phyloP scores from a whole-genome alignment of 92 coral and sea anemone species.

The Siderastrea radians region DNA sequence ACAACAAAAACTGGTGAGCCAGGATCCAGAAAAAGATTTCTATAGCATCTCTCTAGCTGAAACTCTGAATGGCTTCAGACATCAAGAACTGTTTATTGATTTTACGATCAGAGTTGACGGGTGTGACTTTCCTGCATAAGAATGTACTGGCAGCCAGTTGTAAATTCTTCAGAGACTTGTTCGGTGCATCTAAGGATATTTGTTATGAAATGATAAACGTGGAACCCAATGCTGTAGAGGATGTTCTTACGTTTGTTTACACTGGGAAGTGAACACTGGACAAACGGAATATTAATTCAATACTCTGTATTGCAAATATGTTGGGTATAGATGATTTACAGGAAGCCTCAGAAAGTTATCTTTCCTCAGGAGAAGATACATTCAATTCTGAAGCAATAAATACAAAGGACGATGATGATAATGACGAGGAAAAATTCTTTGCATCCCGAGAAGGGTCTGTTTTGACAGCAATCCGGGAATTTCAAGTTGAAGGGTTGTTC shows the following conservation, averaged over 20 bases:
- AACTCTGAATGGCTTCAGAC: slow-evolving; percentile 32
- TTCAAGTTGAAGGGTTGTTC: slow-evolving; percentile 41
- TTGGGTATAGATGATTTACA: slow-evolving; percentile 36
- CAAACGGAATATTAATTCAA: slow-evolving; percentile 14
- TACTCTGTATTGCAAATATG: slow-evolving; percentile 40
- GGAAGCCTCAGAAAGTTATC: not conserved
- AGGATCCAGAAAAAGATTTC: not conserved
- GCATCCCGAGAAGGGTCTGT: not conserved
- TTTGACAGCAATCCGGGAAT: slow-evolving; percentile 21
- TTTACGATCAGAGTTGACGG: slow-evolving; percentile 35
- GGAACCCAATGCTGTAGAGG: slow-evolving; percentile 39
- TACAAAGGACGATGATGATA: not conserved
- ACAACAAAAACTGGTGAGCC: not conserved
- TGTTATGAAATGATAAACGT: slow-evolving; percentile 45
- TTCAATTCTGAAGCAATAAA: slow-evolving; percentile 29
- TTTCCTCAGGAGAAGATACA: not conserved
- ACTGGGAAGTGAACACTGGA: slow-evolving; percentile 52
- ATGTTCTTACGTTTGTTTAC: slow-evolving; percentile 43
- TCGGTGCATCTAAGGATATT: slow-evolving; percentile 12
- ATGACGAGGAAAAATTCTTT: no score
- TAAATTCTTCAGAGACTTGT: slow-evolving; percentile 43
- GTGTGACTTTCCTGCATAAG: slow-evolving; percentile 47
- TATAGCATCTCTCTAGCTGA: slow-evolving; percentile 29
- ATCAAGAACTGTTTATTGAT: slow-evolving; percentile 41
- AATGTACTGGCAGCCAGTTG: slow-evolving; percentile 51